These are phyloP conservation scores for Oryzias celebensis DNA, from an alignment of 2,113 vertebrate species.

Conservation along the genomic window DNA sequence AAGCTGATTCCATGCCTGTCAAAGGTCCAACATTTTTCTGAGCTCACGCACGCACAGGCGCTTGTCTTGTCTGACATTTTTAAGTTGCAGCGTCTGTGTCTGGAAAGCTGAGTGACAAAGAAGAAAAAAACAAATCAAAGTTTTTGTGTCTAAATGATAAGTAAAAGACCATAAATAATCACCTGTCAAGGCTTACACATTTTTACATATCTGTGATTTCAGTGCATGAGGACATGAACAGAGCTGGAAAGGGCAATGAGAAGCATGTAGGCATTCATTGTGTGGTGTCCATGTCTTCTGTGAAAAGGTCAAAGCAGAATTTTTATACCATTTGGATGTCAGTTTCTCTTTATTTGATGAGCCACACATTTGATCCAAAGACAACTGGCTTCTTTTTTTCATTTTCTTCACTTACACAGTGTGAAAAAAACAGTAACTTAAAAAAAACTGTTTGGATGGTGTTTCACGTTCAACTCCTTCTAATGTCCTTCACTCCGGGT, in stretches of 20 bases:
- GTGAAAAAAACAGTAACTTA: background rate
- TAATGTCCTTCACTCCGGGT: no score
- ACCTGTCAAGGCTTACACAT: conserved; percentile 34
- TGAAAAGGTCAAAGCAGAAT: conserved; percentile 66
- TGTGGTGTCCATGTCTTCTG: conserved; percentile 57
- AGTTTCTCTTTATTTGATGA: conserved; percentile 52
- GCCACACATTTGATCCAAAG: conserved; percentile 1
- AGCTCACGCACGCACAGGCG: conserved; percentile 44
- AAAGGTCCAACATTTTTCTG: conserved; percentile 78
- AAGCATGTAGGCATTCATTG: conserved; percentile 57
- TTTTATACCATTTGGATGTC: conserved; percentile 21
- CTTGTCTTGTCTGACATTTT: conserved; percentile 54
- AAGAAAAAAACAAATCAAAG: conserved; percentile 20
- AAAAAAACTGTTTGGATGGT: background rate
- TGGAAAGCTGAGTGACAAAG: conserved; percentile 44
- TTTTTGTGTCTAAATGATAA: conserved; percentile 40
- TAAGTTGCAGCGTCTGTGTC: conserved; percentile 55
- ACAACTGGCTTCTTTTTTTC: background rate
- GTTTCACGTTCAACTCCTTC: no score
- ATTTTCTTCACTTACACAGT: conserved; percentile 1
- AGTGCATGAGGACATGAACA: conserved; percentile 24
- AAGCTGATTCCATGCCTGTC: conserved; percentile 96
- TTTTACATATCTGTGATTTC: conserved; percentile 41
- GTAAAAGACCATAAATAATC: conserved; percentile 52
- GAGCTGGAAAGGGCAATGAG: conserved; percentile 66